Percentiles rank a stretch among this genome's conserved stretches.
These are phyloP conservation scores for Balearica regulorum DNA, from an alignment of 2,797 vertebrate species.

Conservation along the genomic window DNA sequence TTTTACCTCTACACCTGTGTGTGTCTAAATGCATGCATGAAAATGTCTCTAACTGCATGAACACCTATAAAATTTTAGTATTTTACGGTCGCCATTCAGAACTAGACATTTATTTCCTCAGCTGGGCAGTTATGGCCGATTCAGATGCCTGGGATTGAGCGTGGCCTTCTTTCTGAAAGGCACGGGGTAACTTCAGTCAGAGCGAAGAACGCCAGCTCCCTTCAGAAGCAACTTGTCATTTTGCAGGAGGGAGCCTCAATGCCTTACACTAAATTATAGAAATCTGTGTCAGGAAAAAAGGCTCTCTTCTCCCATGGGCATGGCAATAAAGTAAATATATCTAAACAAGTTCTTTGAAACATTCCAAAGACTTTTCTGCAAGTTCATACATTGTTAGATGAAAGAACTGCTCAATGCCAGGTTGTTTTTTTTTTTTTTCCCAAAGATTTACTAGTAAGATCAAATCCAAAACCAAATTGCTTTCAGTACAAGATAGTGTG, in stretches of 20 bases:
- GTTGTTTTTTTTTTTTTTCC: not conserved
- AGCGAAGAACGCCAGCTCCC: not conserved
- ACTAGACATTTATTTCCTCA: not conserved
- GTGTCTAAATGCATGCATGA: not conserved
- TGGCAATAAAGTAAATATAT: not conserved
- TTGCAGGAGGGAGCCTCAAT: not conserved
- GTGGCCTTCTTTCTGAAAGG: not conserved
- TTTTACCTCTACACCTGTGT: not conserved
- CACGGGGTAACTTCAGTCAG: not conserved
- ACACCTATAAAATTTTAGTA: not conserved
- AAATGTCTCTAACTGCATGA: not conserved
- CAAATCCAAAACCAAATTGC: slow-evolving; percentile 2
- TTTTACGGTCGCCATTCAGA: not conserved
- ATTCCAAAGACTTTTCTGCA: slow-evolving; percentile 9
- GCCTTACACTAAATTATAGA: not conserved
- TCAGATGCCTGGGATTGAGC: not conserved
- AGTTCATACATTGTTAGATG: slow-evolving; percentile 13
- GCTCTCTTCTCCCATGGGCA: not conserved
- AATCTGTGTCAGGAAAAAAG: not conserved
- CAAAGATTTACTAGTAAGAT: slow-evolving; percentile 6
- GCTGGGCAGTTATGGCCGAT: accelerated
- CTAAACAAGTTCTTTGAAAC: slow-evolving; percentile 24
- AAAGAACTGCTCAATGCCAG: slow-evolving; percentile 5
- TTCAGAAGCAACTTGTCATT: not conserved
- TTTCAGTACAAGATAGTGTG: not conserved